Evolutionary conservation across 2,113 vertebrate genomes (phyloP).

Genomic region (Hiodon tergisus): DNA sequence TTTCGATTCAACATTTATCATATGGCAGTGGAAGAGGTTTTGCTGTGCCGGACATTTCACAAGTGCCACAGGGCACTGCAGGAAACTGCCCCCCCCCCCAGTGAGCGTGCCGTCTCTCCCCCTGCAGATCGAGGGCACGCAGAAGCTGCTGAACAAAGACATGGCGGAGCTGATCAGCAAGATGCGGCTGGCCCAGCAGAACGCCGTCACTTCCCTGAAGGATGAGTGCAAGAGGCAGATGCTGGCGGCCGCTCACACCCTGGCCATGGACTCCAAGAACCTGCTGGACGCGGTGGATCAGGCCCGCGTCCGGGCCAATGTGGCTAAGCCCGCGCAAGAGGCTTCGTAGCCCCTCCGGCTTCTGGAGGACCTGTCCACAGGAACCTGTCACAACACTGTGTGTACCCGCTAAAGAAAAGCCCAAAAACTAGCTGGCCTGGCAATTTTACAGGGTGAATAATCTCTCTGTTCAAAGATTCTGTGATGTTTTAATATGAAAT

Average conservation of each 20-base stretch:
- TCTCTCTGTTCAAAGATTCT: no score
- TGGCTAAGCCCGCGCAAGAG: conserved; percentile 63
- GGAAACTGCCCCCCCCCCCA: background rate
- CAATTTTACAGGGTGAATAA: no score
- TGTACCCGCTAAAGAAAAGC: no score
- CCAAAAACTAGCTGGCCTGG: no score
- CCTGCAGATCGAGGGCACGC: conserved; percentile 86
- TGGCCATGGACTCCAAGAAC: conserved; percentile 95
- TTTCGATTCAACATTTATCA: no score
- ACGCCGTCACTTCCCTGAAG: conserved; percentile 81
- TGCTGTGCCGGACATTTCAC: no score
- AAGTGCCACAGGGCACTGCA: background rate
- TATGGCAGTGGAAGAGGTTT: no score
- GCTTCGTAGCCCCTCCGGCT: conserved; percentile 21
- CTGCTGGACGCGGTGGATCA: conserved; percentile 91
- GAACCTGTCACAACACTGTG: no score
- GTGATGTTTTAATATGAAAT: no score
- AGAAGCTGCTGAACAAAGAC: conserved; percentile 94
- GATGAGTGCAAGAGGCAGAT: conserved; percentile 91
- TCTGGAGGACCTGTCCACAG: background rate
- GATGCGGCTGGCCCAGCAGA: conserved; percentile 94
- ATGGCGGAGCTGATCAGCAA: conserved; percentile 88
- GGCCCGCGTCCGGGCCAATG: conserved; percentile 75
- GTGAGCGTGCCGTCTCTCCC: background rate
- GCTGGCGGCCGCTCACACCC: conserved; percentile 80